phyloP scores from a whole-genome alignment of 1,140 invertebrate genomes.

The Heterodera carotae region DNA sequence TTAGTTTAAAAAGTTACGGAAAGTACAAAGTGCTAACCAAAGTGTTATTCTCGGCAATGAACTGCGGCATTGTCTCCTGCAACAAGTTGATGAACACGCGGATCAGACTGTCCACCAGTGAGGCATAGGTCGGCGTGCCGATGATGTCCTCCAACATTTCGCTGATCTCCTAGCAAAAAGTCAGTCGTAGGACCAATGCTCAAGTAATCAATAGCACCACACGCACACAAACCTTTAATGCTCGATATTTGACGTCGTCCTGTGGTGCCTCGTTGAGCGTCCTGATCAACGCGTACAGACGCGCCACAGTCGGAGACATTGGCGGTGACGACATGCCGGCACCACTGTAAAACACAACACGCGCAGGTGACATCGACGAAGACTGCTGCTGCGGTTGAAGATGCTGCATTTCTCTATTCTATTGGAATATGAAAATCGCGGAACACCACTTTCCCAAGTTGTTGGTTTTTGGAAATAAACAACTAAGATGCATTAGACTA shows the following conservation, averaged over 20 bases:
- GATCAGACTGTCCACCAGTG: slow-evolving; percentile 35
- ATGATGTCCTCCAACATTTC: slow-evolving; percentile 37
- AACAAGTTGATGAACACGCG: slow-evolving; percentile 39
- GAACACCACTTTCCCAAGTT: too few relatives aligned
- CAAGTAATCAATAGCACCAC: too few relatives aligned
- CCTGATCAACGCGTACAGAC: slow-evolving; percentile 36
- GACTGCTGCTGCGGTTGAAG: neutral
- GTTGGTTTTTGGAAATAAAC: too few relatives aligned
- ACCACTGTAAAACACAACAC: slow-evolving; percentile 19
- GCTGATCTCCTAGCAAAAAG: slow-evolving; percentile 40
- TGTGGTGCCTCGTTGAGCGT: slow-evolving; percentile 33
- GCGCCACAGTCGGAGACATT: slow-evolving; percentile 11
- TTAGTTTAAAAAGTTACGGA: neutral
- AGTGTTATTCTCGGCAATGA: slow-evolving; percentile 50
- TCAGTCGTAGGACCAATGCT: neutral
- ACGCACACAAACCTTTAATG: slow-evolving; percentile 38
- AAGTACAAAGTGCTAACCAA: slow-evolving; percentile 36
- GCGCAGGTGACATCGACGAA: neutral
- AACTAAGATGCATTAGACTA: too few relatives aligned
- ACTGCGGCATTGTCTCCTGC: slow-evolving; percentile 49
- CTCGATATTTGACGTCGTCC: slow-evolving; percentile 40
- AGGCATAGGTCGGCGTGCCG: slow-evolving; percentile 22
- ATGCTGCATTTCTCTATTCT: neutral
- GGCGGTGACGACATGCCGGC: slow-evolving; percentile 1
- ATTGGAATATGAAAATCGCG: too few relatives aligned